Evolutionary conservation across 2,888 invertebrate species (phyloP), one percentile per base, ranked within the genome.

Genomic region (Pyrocoelia pectoralis): DNA sequence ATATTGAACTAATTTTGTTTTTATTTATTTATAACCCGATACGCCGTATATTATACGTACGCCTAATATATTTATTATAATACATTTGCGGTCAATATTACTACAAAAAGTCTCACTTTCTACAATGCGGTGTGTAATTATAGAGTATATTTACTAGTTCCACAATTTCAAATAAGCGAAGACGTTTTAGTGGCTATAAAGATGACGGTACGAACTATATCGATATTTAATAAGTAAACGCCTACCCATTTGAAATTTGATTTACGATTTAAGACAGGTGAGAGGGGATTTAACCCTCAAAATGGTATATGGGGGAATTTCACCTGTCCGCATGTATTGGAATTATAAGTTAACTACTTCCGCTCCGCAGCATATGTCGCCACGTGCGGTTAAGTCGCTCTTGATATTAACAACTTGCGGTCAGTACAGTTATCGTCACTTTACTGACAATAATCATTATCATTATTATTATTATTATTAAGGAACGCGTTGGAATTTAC

Each of bases 181-280:
- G 48, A 29, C 19, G 13, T 50, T 33, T 14, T 33, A 18, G n/a
- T 4, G 15, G 10, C 12, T 43, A 8, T 15, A 5, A 14, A 53
- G 19, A 66, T 59, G 12, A 24, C 57, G 59, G 28, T 43, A 43
- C 56, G 43, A 33, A 63, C 66, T 66, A 62, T 59, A 62, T 59
- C 58, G 56, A 60, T 46, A 56, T 70, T 72, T 75, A 76, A 74
- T 74, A 74, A 73, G 76, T 74, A 75, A 43, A 76, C 76, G 76
- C 76, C 76, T 75, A 76, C 75, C 76, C 76, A 76, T 76, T 76
- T 76, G 74, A 68, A 75, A 74, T 76, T 76, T 76, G 76, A 76
- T 76, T 76, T 76, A 76, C 71, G 74, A 73, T 70, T 70, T 71
- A 61, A 59, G 66, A 72, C 73, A 72, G 72, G 73, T 72, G 73